A percentile compares a stretch with the other conserved stretches of the same genome.
These are phyloP conservation scores for Somateria mollissima DNA, from an alignment of 2,797 vertebrate genomes.

Conservation along the genomic window DNA sequence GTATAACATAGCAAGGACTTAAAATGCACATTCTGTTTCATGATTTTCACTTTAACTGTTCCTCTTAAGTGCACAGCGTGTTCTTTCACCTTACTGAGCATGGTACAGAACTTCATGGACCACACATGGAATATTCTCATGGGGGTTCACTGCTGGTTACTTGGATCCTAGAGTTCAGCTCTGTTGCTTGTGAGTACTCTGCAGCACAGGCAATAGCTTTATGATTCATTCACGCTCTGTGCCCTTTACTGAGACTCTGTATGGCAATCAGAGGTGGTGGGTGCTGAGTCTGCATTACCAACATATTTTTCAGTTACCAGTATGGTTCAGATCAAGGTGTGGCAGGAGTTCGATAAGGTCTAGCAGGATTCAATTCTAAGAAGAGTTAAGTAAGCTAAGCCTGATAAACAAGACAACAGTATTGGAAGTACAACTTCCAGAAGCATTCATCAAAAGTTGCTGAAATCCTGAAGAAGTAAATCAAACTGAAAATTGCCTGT, in stretches of 20 bases:
- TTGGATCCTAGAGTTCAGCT: background rate
- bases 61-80: background rate
- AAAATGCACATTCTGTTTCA: background rate
- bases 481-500: constrained; percentile 64
- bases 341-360: background rate
- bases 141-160: background rate
- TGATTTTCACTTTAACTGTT: background rate
- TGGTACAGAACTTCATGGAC: background rate
- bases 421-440: constrained; percentile 64
- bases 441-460: constrained; percentile 73
- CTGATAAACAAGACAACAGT: background rate
- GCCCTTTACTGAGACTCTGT: background rate
- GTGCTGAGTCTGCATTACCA: background rate
- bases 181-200: background rate
- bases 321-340: background rate
- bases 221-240: background rate
- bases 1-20: background rate
- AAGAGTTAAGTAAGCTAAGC: background rate
- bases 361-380: background rate
- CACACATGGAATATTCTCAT: background rate
- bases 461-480: constrained; percentile 70
- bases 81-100: background rate
- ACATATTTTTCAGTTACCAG: background rate
- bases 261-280: background rate
- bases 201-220: background rate